Conservation (phyloP, 2,797 vertebrate genomes). For the Coreius guichenoti region DNA sequence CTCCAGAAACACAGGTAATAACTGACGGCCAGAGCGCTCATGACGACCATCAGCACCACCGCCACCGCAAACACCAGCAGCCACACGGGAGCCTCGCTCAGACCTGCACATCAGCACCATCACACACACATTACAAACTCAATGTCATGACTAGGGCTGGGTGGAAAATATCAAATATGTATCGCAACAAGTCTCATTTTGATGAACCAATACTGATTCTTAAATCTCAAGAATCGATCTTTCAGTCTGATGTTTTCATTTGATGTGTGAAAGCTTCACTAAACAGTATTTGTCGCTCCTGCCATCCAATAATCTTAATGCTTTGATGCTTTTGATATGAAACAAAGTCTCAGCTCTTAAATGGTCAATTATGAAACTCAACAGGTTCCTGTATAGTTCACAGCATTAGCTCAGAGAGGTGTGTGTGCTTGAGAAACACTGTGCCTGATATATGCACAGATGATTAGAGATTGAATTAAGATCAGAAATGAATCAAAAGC, state of each 20-base stretch:
- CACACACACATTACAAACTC: too few species aligned
- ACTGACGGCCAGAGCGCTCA: constrained; percentile 62
- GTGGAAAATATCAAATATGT: not conserved
- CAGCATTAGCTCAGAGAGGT: too few species aligned
- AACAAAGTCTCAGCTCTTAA: too few species aligned
- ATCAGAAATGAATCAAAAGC: not conserved
- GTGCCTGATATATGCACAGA: too few species aligned
- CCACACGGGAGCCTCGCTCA: constrained; percentile 59
- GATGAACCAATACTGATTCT: not conserved
- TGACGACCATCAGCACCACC: constrained; percentile 61
- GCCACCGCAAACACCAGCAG: constrained; percentile 57
- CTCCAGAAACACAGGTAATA: constrained; percentile 80
- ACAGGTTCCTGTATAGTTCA: not conserved
- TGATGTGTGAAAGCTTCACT: too few species aligned
- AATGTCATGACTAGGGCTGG: not conserved
- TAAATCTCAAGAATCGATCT: too few species aligned
- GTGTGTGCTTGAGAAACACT: not conserved
- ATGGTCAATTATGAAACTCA: not conserved
- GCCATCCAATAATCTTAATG: not conserved
- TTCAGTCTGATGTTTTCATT: not conserved
- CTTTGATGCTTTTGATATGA: not conserved
- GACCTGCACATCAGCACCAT: not conserved
- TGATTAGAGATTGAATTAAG: too few species aligned
- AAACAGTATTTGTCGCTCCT: too few species aligned
- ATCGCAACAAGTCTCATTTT: not conserved